phyloP scores from a whole-genome alignment of 2,797 vertebrate genomes.

The Threskiornis aethiopicus region DNA sequence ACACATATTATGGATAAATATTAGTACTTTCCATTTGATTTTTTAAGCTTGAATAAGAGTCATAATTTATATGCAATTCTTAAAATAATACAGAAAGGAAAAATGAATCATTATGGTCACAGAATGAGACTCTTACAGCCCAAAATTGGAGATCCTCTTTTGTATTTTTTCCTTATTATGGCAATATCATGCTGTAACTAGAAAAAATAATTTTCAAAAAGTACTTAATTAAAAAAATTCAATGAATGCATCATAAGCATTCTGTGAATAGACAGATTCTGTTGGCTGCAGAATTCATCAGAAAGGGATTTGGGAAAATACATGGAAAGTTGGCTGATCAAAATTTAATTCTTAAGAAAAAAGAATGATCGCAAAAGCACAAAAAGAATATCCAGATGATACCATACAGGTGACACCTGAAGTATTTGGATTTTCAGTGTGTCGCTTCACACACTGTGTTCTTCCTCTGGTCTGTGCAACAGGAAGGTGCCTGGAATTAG shows the following conservation, averaged over 20 bases:
- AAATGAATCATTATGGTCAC: background rate
- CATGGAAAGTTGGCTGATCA: background rate
- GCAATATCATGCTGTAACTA: background rate
- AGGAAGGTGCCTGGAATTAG: slow-evolving; percentile 31
- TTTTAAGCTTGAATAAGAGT: background rate
- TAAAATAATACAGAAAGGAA: background rate
- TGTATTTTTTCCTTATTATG: background rate
- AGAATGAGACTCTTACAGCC: background rate
- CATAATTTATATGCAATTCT: background rate
- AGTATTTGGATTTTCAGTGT: background rate
- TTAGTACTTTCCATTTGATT: background rate
- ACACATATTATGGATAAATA: background rate
- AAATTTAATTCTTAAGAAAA: background rate
- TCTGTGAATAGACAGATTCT: background rate
- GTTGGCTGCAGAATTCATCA: background rate
- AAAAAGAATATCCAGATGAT: background rate
- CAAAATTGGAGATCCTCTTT: background rate
- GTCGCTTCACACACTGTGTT: background rate
- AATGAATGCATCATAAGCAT: background rate
- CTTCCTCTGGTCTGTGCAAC: background rate
- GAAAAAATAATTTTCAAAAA: slow-evolving; percentile 27
- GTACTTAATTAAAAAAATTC: background rate
- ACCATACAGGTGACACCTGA: background rate
- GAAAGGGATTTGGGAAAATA: background rate
- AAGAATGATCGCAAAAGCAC: background rate